Evolutionary conservation across 2,888 invertebrate species (phyloP).

Genomic region (Hirtodrosophila histrioides): DNA sequence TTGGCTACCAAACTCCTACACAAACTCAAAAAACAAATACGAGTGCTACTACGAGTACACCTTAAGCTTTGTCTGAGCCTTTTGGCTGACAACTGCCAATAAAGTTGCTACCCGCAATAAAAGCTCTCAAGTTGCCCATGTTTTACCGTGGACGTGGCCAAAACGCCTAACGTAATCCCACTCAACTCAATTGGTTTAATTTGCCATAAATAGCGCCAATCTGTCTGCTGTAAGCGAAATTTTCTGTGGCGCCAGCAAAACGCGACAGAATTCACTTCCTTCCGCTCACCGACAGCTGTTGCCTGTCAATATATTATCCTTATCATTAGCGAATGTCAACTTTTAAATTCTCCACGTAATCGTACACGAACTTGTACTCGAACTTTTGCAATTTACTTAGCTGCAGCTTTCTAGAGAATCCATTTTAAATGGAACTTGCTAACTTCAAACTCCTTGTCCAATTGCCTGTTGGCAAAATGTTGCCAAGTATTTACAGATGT

Average conservation of each 20-base stretch:
- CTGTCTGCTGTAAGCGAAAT: slow-evolving; percentile 50
- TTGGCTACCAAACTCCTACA: slow-evolving; percentile 29
- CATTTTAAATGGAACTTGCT: slow-evolving; percentile 30
- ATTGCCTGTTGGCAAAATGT: slow-evolving; percentile 19
- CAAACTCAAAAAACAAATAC: slow-evolving; percentile 3
- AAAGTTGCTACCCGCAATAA: slow-evolving; percentile 42
- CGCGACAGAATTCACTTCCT: slow-evolving; percentile 50
- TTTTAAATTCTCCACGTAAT: slow-evolving; percentile 54
- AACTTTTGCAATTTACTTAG: slow-evolving; percentile 13
- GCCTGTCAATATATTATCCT: slow-evolving; percentile 63
- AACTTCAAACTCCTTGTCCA: not conserved
- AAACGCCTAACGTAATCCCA: slow-evolving; percentile 55
- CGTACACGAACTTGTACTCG: not conserved
- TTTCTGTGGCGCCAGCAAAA: slow-evolving; percentile 43
- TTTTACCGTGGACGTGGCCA: slow-evolving; percentile 13
- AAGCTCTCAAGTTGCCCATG: slow-evolving; percentile 19
- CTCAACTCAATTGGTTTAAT: slow-evolving; percentile 79
- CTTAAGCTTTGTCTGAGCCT: slow-evolving; percentile 23
- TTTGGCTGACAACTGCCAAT: slow-evolving; percentile 43
- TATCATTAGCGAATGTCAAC: slow-evolving; percentile 73
- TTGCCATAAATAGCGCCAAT: slow-evolving; percentile 76
- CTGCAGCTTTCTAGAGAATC: slow-evolving; percentile 24
- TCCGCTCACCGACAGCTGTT: slow-evolving; percentile 58
- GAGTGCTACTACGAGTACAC: not conserved
- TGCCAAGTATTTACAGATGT: slow-evolving; percentile 22